These are phyloP conservation scores for Spodoptera exigua DNA, from an alignment of 2,888 invertebrate genomes.

Conservation along the genomic window DNA sequence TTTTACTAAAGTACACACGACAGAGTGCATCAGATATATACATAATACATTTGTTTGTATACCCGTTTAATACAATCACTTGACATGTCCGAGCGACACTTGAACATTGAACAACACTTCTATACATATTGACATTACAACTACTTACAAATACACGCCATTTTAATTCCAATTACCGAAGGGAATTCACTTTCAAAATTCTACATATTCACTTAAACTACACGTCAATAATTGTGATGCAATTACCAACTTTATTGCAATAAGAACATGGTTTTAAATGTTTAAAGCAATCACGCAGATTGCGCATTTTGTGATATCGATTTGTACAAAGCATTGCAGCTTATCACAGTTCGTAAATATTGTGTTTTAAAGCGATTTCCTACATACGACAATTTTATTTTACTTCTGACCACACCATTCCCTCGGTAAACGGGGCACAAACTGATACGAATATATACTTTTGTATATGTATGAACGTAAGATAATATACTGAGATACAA, in stretches of 20 bases:
- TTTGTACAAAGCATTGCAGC: too few species aligned
- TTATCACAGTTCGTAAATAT: too few species aligned
- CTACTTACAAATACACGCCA: slow-evolving; percentile 27
- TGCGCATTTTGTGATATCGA: too few species aligned
- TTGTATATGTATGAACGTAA: slow-evolving; percentile 4
- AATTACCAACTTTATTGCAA: not conserved
- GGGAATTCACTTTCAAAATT: slow-evolving; percentile 1
- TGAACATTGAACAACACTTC: slow-evolving; percentile 33
- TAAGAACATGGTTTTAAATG: slow-evolving; percentile 13
- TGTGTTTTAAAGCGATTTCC: not conserved
- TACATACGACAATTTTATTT: not conserved
- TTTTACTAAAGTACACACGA: slow-evolving; percentile 75
- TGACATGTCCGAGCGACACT: slow-evolving; percentile 44
- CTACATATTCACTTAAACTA: slow-evolving; percentile 6
- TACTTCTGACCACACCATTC: slow-evolving; percentile 3
- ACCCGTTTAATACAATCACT: slow-evolving; percentile 62
- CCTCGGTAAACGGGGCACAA: slow-evolving; percentile 39
- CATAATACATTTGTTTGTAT: slow-evolving; percentile 75
- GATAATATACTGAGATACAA: slow-evolving; percentile 17
- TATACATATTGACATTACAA: slow-evolving; percentile 28
- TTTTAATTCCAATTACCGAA: slow-evolving; percentile 17
- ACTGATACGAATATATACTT: slow-evolving; percentile 23
- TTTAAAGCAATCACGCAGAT: not conserved
- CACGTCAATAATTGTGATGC: slow-evolving; percentile 1
- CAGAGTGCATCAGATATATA: slow-evolving; percentile 63